These are phyloP conservation scores for Dromaius novaehollandiae DNA, from an alignment of 2,113 vertebrate species.

Conservation along the genomic window DNA sequence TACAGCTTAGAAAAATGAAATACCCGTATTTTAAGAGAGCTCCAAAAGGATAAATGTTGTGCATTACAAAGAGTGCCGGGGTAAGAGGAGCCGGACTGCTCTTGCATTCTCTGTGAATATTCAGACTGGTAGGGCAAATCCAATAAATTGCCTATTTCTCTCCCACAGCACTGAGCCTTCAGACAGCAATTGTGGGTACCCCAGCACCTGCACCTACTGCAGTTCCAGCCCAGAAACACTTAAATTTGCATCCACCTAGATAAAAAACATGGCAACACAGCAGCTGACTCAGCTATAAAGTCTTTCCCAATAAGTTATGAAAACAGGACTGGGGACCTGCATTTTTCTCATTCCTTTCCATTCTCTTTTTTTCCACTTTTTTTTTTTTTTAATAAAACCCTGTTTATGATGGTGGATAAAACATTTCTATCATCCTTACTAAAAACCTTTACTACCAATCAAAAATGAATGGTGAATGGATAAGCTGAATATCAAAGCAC, in stretches of 20 bases:
- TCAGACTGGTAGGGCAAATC: not conserved
- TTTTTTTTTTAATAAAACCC: conserved; percentile 41
- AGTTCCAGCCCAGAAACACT: conserved; percentile 3
- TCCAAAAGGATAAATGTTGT: not conserved
- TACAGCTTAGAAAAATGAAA: not conserved
- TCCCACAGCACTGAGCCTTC: not conserved
- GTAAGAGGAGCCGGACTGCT: not conserved
- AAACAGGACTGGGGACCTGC: conserved; percentile 18
- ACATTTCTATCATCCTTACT: conserved; percentile 58
- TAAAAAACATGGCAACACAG: conserved; percentile 39
- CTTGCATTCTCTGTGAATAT: not conserved
- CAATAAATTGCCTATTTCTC: not conserved
- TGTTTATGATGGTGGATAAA: conserved; percentile 63
- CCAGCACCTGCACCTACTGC: not conserved
- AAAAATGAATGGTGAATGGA: conserved; percentile 32
- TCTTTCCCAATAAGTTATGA: conserved; percentile 52
- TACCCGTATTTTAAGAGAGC: not conserved
- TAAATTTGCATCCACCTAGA: conserved; percentile 22
- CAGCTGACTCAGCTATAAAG: conserved; percentile 69
- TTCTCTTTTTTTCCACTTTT: not conserved
- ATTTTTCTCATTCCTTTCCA: conserved; percentile 25
- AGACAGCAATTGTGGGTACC: not conserved
- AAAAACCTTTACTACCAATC: conserved; percentile 62
- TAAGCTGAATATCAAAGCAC: conserved; percentile 48
- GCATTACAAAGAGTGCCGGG: not conserved